Conservation (phyloP, 1,140 invertebrate genomes). For the Halictus rubicundus region DNA sequence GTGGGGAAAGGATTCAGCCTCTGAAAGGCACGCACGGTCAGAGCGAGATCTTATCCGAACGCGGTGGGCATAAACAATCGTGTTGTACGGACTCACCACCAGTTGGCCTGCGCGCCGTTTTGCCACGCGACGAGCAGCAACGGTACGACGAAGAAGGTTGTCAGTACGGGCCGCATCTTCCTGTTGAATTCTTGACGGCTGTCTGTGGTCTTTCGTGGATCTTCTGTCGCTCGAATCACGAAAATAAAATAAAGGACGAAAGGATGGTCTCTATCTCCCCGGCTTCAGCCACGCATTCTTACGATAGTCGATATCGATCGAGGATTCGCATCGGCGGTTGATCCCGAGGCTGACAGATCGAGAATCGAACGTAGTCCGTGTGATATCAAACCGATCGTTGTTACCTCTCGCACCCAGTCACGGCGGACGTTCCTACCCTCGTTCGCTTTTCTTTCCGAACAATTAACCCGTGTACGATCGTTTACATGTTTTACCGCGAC, state of each 20-base stretch:
- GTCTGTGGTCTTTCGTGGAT: constrained; percentile 26
- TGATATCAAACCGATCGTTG: constrained; percentile 25
- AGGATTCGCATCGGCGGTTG: constrained; percentile 38
- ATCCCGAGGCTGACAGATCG: constrained; percentile 49
- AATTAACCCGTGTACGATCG: background rate
- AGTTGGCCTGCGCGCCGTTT: constrained; percentile 76
- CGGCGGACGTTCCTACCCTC: background rate
- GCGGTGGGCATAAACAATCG: constrained; percentile 30
- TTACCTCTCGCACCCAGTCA: background rate
- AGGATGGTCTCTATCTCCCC: constrained; percentile 7
- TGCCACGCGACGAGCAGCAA: constrained; percentile 72
- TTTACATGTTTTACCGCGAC: constrained; percentile 50
- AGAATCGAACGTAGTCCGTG: constrained; percentile 31
- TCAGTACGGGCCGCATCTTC: constrained; percentile 61
- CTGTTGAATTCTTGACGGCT: constrained; percentile 44
- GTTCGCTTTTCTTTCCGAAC: background rate
- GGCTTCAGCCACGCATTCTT: constrained; percentile 57
- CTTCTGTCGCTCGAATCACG: background rate
- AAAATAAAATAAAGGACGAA: constrained; percentile 31
- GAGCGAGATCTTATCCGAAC: constrained; percentile 13
- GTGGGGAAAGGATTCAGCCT: background rate
- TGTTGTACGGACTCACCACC: constrained; percentile 74
- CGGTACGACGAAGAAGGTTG: constrained; percentile 62
- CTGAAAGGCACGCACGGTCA: background rate
- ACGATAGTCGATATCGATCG: constrained; percentile 46